Base-by-base conservation (phyloP, 2,113 vertebrate species). In the Spermophilus dauricus region DNA sequence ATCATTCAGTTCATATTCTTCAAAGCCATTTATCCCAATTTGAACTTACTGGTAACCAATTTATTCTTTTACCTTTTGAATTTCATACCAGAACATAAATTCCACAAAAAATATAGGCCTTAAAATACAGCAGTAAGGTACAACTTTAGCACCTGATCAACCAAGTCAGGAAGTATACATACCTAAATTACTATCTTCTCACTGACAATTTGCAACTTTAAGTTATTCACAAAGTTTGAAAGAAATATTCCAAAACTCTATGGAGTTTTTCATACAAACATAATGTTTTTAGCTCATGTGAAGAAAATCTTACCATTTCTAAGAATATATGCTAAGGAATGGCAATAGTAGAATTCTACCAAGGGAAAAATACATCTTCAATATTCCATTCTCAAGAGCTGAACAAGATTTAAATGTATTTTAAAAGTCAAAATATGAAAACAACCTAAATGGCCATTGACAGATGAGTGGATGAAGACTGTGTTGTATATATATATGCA, bases 81-180 rank as follows among this genome's bases (percentile, higher is more conserved):
- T n/a, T n/a, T n/a, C n/a, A n/a, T n/a, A n/a, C n/a, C n/a, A n/a
- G n/a, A n/a, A n/a, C n/a, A n/a, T n/a, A n/a, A n/a, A n/a, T n/a
- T n/a, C n/a, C n/a, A n/a, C n/a, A n/a, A n/a, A n/a, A 97, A 97
- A 97, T 96, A 95, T 11, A 78, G 48, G 13, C 92, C 95, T 94
- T 97, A 72, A 95, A 96, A 87, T 90, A 76, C 11, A 87, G 56
- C 78, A 73, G 0, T 2, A 11, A 89, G 34, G 77, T 91, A 95
- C 45, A 92, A 51, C 89, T 96, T 96, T 84, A 92, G 63, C 65
- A 92, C 80, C 72, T 92, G 92, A 76, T 95, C 87, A 95, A 82
- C 42, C 30, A 95, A 92, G 56, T 85, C 95, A 92, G 86, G 80
- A 95, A 75, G 42, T 78, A 65, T 78, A 65, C 39, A 14, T 93